These are phyloP conservation scores for Lycaena phlaeas DNA, from an alignment of 2,888 invertebrate genomes.

Conservation along the genomic window DNA sequence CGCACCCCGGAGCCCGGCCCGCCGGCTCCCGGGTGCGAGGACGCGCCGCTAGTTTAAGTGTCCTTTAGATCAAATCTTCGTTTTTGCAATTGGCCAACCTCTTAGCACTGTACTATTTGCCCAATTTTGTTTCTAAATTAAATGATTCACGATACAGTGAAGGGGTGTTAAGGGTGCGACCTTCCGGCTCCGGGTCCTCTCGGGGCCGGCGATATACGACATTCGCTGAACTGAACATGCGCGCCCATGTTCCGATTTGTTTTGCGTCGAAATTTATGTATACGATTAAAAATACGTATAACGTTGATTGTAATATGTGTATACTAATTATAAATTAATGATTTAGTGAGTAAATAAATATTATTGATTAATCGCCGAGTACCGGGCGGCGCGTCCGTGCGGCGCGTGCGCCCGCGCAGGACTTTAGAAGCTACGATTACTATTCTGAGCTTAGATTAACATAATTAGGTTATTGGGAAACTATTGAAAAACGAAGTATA, in stretches of 20 bases:
- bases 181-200: slow-evolving; percentile 10
- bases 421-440: slow-evolving; percentile 34
- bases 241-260: slow-evolving; percentile 52
- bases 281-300: slow-evolving; percentile 71
- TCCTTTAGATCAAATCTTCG: slow-evolving; percentile 71
- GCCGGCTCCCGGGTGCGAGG: slow-evolving; percentile 32
- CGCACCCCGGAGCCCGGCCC: slow-evolving; percentile 29
- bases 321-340: slow-evolving; percentile 55
- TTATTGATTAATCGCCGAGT: slow-evolving; percentile 19
- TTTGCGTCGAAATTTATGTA: slow-evolving; percentile 69
- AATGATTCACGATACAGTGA: slow-evolving; percentile 50
- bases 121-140: slow-evolving; percentile 34
- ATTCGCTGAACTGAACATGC: slow-evolving; percentile 35
- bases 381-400: slow-evolving; percentile 18
- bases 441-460: slow-evolving; percentile 61
- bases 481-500: slow-evolving; percentile 71
- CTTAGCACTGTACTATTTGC: slow-evolving; percentile 60
- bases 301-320: slow-evolving; percentile 72
- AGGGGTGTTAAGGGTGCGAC: slow-evolving; percentile 66
- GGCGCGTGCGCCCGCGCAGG: slow-evolving; percentile 24
- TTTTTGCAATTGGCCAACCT: slow-evolving; percentile 75
- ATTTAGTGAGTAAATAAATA: slow-evolving; percentile 47
- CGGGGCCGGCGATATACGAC: slow-evolving; percentile 25
- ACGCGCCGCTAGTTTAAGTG: slow-evolving; percentile 50
- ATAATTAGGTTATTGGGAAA: slow-evolving; percentile 53